Evolutionary conservation across 2,113 vertebrate genomes (phyloP), one percentile per base, ranked within the genome.

Genomic region (Danionella cerebrum): DNA sequence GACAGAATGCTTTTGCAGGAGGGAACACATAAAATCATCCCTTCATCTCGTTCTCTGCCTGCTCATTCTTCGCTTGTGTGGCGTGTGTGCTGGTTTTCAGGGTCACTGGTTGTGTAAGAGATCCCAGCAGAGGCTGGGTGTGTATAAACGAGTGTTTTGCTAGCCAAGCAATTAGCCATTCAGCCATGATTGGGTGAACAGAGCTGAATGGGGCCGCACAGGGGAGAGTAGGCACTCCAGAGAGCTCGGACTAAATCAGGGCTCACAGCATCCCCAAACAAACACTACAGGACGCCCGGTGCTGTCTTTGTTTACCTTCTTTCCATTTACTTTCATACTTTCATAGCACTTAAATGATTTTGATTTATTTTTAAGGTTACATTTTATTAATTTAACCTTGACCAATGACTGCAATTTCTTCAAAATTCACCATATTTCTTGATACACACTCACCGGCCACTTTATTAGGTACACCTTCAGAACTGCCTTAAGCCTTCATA

Each of bases 91-190:
- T 72, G 60, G 27, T 78, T 77, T 85, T 87, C 82, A 83, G 84
- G 84, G 84, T 88, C 85, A 87, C 68, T 79, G 73, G 60, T 77
- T 79, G 65, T 83, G 77, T 80, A 79, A 82, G 75, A 79, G 82
- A 76, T 72, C 74, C 73, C 50, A 55, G n/a, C 60, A 63, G 76
- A 73, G 59, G 65, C 69, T 63, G 68, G 55, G 24, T 67, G 52
- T 67, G 65, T 55, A 10, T 45, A 19, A 73, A 70, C 78, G 66
- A 78, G 75, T 78, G 79, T n/a, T n/a, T n/a, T 82, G 80, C 82
- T 84, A 83, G 84, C 80, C 79, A 85, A 83, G 78, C 83, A 86
- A 87, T 88, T 88, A 87, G 84, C 85, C 82, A 82, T 86, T 86
- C 84, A 86, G 78, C 82, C 81, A 80, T 83, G 84, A 87, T 86